Conservation (phyloP, 2,797 vertebrate species). For the Coregonus sp. region DNA sequence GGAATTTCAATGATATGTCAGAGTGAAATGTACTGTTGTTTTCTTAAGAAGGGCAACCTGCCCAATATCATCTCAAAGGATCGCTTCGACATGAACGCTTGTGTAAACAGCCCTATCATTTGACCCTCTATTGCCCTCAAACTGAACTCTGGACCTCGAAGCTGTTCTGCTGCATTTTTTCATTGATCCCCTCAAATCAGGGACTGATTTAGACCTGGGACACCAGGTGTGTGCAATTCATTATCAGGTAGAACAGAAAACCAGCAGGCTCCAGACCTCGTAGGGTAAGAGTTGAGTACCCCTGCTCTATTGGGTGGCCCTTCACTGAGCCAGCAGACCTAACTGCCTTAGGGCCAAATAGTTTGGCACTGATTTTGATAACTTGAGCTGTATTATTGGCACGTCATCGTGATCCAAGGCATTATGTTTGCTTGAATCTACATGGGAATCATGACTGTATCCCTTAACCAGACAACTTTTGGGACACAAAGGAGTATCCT, state of each 20-base stretch:
- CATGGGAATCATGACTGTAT: conserved; percentile 39
- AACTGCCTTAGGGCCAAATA: conserved; percentile 58
- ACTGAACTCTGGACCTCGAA: too few relatives aligned
- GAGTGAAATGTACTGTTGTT: conserved; percentile 42
- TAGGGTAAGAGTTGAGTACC: too few relatives aligned
- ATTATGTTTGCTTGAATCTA: conserved; percentile 61
- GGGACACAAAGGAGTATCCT: conserved; percentile 49
- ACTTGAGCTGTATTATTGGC: conserved; percentile 64
- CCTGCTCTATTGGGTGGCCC: conserved; percentile 61
- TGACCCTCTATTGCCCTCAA: conserved; percentile 4
- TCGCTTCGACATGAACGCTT: conserved; percentile 43
- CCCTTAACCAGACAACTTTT: conserved; percentile 32
- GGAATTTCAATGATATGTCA: conserved; percentile 40
- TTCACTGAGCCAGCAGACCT: conserved; percentile 29
- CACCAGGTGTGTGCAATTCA: too few relatives aligned
- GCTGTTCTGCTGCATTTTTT: not conserved
- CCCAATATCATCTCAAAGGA: conserved; percentile 57
- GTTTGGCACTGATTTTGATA: conserved; percentile 61
- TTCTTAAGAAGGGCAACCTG: conserved; percentile 56
- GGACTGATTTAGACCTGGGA: too few relatives aligned
- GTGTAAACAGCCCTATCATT: conserved; percentile 53
- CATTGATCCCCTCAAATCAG: too few relatives aligned
- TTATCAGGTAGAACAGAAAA: too few relatives aligned
- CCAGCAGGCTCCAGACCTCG: too few relatives aligned
- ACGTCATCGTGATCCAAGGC: conserved; percentile 52